Percentiles rank a stretch among this genome's conserved stretches.
phyloP scores from a whole-genome alignment of 1,140 invertebrate genomes.

The Drosophila trapezifrons region DNA sequence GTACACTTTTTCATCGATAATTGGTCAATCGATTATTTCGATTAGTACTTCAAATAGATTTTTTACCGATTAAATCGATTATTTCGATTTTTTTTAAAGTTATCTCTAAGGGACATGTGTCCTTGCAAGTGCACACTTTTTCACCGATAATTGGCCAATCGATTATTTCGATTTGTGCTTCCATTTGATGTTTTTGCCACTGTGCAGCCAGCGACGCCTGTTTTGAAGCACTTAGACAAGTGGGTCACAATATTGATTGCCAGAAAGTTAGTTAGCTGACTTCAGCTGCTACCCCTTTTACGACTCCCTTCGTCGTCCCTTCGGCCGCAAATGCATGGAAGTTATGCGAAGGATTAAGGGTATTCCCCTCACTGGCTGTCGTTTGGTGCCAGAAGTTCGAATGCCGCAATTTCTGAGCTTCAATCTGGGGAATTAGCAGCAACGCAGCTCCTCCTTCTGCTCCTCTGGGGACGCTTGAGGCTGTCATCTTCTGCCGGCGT shows the following conservation, averaged over 20 bases:
- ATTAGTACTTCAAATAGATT: background rate
- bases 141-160: background rate
- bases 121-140: no score
- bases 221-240: conserved; percentile 21
- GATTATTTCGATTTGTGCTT: conserved; percentile 2
- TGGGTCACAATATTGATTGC: conserved; percentile 35
- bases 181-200: background rate
- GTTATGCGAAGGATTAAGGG: conserved; percentile 25
- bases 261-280: conserved; percentile 14
- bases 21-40: conserved; percentile 1
- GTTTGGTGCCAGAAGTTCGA: conserved; percentile 22
- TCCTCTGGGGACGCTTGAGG: conserved; percentile 6
- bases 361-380: background rate
- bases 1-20: background rate
- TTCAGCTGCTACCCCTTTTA: conserved; percentile 15
- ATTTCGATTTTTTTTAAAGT: no score
- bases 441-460: conserved; percentile 1
- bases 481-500: conserved; percentile 29
- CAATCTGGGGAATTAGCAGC: conserved; percentile 34
- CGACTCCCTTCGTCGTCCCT: background rate
- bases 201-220: conserved; percentile 1
- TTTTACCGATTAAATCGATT: no score
- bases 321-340: conserved; percentile 4
- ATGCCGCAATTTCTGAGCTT: conserved; percentile 24
- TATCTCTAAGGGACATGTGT: no score